Base-by-base conservation (phyloP, 2,797 vertebrate species). In the Fistularia tabacaria region DNA sequence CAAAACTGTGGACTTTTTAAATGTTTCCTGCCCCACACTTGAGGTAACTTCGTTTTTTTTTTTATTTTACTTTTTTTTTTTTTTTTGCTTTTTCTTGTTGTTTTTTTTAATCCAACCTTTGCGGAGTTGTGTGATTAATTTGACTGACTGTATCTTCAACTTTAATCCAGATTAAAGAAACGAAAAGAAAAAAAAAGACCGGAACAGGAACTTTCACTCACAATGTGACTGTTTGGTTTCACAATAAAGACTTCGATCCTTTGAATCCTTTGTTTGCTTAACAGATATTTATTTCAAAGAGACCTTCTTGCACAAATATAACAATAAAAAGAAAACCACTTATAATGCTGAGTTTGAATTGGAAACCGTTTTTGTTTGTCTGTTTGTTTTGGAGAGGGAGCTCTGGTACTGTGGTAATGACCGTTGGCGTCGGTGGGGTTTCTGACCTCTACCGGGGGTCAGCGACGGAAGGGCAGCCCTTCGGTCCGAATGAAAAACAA, bases 261-360 rank as follows among this genome's bases (percentile, higher is more conserved):
- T 69, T 37, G 10, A 59, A 57, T 59, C 76, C 66, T 61, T 78
- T 65, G 57, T 82, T 82, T 80, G 69, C 79, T 80, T 85, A 77
- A 73, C 79, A 80, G 69, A 77, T 86, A 85, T 89, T 90, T 90
- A 90, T 91, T 90, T 82, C 61, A 69, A 85, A 40, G 10, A 83
- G 64, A 50, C 25, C 25, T 25, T 25, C 25, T 74, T 70, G 62
- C 73, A 69, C 73, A 13, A 57, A 73, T 49, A 43, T 65, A 62
- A 54, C 43, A 50, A 73, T 72, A 81, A 79, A 76, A 85, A 82
- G 69, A 77, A 74, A 70, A 52, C 45, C 45, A 46, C 45, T 51
- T 81, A 71, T 71, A 57, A 67, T 76, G 69, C 73, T 74, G 67
- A 74, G 66, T 67, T 53, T 74, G 59, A 77, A 62, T 75, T 66